Evolutionary conservation across 2,113 vertebrate species (phyloP).

Genomic region (Bolborhynchus lineola): DNA sequence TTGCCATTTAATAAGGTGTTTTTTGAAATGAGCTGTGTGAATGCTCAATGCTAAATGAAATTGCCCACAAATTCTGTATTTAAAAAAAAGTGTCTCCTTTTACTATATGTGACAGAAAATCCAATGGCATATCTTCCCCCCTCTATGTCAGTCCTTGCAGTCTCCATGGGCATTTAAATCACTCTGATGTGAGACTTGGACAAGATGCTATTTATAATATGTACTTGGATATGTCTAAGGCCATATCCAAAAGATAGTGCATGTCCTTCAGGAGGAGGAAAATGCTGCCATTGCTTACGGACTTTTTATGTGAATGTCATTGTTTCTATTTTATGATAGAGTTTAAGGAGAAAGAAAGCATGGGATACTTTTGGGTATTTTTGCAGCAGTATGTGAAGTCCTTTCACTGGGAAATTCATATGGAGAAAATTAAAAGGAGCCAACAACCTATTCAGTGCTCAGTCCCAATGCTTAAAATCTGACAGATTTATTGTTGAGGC

Average conservation of each 20-base stretch:
- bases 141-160: background rate
- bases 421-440: background rate
- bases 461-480: background rate
- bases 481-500: background rate
- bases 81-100: background rate
- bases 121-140: background rate
- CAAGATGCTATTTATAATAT: background rate
- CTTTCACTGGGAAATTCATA: background rate
- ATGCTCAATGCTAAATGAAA: background rate
- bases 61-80: background rate
- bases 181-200: background rate
- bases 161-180: background rate
- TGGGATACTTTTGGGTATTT: background rate
- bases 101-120: background rate
- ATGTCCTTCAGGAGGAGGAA: background rate
- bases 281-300: background rate
- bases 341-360: background rate
- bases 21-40: constrained; percentile 4
- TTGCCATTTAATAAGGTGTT: background rate
- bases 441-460: background rate
- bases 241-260: background rate
- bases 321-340: background rate
- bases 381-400: background rate
- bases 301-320: background rate
- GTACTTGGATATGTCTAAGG: background rate